Conservation (phyloP, 2,888 invertebrate species). For the Anagyrus pseudococci region DNA sequence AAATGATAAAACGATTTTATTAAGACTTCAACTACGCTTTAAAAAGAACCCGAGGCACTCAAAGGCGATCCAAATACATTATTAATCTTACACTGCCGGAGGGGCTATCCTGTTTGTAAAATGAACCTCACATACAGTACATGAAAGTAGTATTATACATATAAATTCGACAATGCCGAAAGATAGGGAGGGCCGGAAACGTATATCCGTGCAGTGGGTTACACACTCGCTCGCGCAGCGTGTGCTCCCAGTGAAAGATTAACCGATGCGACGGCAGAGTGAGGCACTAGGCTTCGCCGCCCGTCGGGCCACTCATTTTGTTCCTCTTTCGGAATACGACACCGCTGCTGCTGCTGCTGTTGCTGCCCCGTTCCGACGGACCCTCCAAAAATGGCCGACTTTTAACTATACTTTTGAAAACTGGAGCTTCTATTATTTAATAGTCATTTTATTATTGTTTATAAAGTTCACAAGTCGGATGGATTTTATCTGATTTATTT, state of each 20-base stretch:
- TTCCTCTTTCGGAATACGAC: conserved; percentile 29
- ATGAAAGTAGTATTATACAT: conserved; percentile 3
- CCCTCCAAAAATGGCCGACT: no score
- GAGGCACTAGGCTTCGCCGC: conserved; percentile 4
- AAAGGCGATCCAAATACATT: conserved; percentile 23
- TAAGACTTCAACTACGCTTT: no score
- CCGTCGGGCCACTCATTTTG: conserved; percentile 36
- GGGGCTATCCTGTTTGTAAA: not conserved
- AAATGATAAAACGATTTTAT: no score
- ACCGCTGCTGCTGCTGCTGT: not conserved
- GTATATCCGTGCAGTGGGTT: conserved; percentile 33
- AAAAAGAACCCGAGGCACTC: no score
- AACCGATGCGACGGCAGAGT: conserved; percentile 36
- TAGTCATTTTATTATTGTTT: no score
- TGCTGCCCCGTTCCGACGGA: conserved; percentile 11
- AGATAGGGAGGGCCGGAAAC: conserved; percentile 30
- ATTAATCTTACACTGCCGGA: conserved; percentile 12
- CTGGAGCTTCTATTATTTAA: no score
- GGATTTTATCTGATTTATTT: no score
- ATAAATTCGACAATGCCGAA: conserved; percentile 33
- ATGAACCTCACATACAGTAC: not conserved
- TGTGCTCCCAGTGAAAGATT: conserved; percentile 30
- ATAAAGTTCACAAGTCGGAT: no score
- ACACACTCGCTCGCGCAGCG: conserved; percentile 1
- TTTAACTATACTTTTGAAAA: no score